Conservation (phyloP, 2,888 invertebrate genomes). For the Nesidiocoris tenuis region DNA sequence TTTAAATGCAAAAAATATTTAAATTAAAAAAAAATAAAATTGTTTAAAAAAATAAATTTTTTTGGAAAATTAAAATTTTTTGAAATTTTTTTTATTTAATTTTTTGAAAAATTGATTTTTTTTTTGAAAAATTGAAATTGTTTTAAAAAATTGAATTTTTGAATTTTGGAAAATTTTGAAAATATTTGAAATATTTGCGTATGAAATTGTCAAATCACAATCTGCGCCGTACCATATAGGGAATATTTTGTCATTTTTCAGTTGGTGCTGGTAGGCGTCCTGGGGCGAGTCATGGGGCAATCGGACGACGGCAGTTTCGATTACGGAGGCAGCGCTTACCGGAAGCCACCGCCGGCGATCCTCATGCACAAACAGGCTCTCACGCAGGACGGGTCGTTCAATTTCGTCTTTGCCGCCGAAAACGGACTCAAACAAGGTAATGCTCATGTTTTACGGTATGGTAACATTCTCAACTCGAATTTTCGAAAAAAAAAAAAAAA, state of each 20-base stretch:
- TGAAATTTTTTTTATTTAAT: too few relatives aligned
- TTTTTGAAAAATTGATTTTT: too few relatives aligned
- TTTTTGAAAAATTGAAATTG: too few relatives aligned
- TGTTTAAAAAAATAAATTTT: too few relatives aligned
- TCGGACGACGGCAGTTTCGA: conserved; percentile 44
- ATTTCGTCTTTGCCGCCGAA: conserved; percentile 68
- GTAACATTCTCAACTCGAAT: too few relatives aligned
- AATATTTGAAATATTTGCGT: background rate
- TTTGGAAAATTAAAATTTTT: too few relatives aligned
- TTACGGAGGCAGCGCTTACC: conserved; percentile 51
- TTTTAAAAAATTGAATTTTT: too few relatives aligned
- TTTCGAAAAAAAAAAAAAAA: too few relatives aligned
- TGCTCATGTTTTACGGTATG: too few relatives aligned
- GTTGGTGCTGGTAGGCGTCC: conserved; percentile 38
- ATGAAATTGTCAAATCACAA: background rate
- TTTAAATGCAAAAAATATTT: too few relatives aligned
- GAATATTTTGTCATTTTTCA: conserved; percentile 10
- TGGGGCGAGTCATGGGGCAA: conserved; percentile 34
- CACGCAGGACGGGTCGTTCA: conserved; percentile 67
- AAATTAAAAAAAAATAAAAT: too few relatives aligned
- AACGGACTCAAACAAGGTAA: conserved; percentile 63
- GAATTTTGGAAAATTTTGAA: too few relatives aligned
- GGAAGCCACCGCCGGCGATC: conserved; percentile 58
- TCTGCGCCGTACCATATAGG: background rate
- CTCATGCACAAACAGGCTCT: conserved; percentile 65